Conservation (phyloP, 1,140 invertebrate species). For the Daktulosphaira vitifoliae region DNA sequence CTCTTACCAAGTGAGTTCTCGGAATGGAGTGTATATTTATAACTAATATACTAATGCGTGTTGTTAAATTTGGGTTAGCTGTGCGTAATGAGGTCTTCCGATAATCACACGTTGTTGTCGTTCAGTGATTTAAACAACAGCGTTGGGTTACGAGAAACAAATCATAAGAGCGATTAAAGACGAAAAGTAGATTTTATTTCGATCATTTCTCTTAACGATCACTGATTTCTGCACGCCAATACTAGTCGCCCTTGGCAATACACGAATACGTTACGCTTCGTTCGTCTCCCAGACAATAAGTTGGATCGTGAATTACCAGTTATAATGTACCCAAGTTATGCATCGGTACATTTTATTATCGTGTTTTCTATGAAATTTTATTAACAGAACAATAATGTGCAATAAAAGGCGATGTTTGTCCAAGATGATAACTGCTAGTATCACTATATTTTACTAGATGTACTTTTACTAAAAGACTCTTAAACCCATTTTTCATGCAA, state of each 20-base stretch:
- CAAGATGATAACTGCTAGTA: too few species aligned
- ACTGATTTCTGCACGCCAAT: conserved; percentile 20
- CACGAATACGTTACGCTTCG: conserved; percentile 26
- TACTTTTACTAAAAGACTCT: too few species aligned
- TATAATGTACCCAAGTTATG: too few species aligned
- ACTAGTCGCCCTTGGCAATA: conserved; percentile 9
- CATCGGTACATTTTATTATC: too few species aligned
- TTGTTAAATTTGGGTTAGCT: not conserved
- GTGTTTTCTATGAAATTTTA: too few species aligned
- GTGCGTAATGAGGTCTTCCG: not conserved
- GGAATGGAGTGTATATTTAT: too few species aligned
- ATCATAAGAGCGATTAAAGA: too few species aligned
- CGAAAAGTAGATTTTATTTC: conserved; percentile 12
- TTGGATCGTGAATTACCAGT: too few species aligned
- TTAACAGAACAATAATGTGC: too few species aligned
- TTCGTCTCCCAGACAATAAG: not conserved
- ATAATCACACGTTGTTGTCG: not conserved
- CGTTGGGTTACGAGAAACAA: not conserved
- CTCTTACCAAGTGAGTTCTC: conserved; percentile 83
- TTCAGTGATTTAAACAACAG: not conserved
- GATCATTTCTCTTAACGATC: conserved; percentile 21
- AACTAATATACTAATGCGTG: not conserved
- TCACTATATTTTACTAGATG: too few species aligned
- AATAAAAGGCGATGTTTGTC: too few species aligned
- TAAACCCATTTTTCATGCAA: too few species aligned